Conservation (phyloP, 2,797 vertebrate species). For the Spinus olivaceus region DNA sequence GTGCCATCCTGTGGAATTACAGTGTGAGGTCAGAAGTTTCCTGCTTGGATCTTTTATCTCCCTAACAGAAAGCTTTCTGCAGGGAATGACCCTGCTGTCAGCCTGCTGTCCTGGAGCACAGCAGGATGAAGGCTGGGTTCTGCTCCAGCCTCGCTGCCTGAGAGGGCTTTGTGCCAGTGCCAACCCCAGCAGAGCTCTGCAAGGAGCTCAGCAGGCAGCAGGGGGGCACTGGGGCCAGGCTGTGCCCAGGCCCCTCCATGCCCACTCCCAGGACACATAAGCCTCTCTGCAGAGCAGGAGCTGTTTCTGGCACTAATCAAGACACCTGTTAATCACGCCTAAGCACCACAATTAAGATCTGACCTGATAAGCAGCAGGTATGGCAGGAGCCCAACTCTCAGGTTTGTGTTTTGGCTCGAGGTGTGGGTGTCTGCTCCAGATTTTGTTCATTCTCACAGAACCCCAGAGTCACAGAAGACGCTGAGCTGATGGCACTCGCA, state of each 20-base stretch:
- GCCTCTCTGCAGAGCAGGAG: not conserved
- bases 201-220: not conserved
- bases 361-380: not conserved
- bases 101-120: accelerated
- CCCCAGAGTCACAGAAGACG: not conserved
- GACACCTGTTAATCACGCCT: not conserved
- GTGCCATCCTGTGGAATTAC: not conserved
- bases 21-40: not conserved
- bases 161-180: accelerated
- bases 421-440: accelerated
- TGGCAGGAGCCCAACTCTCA: not conserved
- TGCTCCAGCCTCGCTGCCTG: not conserved
- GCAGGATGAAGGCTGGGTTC: accelerated
- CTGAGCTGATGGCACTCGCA: not conserved
- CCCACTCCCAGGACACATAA: not conserved
- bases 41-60: not conserved
- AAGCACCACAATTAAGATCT: not conserved
- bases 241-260: not conserved
- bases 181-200: not conserved
- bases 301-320: not conserved
- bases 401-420: not conserved
- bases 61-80: not conserved
- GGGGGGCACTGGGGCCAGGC: not conserved
- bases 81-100: not conserved
- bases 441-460: not conserved